Base-by-base conservation (phyloP, 2,797 vertebrate genomes). In the Apogon talboti region DNA sequence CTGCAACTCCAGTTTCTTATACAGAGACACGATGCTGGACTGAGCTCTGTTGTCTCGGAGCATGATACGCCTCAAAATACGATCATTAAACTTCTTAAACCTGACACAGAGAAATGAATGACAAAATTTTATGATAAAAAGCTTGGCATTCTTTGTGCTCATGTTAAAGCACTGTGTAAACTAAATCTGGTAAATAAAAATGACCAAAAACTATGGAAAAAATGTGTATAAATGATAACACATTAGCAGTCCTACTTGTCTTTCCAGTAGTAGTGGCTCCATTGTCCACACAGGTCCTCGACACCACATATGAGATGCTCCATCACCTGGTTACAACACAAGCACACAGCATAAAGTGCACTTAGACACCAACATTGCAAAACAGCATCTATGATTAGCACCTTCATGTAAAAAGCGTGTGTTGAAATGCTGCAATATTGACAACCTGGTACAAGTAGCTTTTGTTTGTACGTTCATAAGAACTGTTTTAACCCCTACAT, bases 211-310 rank as follows among this genome's bases (percentile, higher is more conserved):
- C 2, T 24, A 5, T 24, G 21, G 5, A 24, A 5, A 24, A 24
- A 9, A 9, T 33, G 30, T 33, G 30, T 33, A 7, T 6, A 33
- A 33, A 33, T 33, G 30, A 24, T 21, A 4, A 12, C 19, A 6
- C 7, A 21, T 49, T 18, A 40, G 7, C 35, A 14, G 2, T 45
- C 94, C 85, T 95, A 98, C 97, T 97, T 98, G 91, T 99, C 96
- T 93, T 95, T 98, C 95, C 96, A 96, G 82, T 96, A 97, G 82
- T 95, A 96, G 89, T 98, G 97, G 69, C 96, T 95, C 97, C 97
- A 98, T 4, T 98, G 97, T 85, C 97, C 97, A 66, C 97, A 99
- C 1, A 98, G 87, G 79, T 99, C 96, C 92, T 98, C 97, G 79
- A 99, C 90, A 3, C 96, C 97, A 64, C 92, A 93, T 68, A 96